Conservation (phyloP, 2,113 vertebrate species). For the Pterophyllum scalare region DNA sequence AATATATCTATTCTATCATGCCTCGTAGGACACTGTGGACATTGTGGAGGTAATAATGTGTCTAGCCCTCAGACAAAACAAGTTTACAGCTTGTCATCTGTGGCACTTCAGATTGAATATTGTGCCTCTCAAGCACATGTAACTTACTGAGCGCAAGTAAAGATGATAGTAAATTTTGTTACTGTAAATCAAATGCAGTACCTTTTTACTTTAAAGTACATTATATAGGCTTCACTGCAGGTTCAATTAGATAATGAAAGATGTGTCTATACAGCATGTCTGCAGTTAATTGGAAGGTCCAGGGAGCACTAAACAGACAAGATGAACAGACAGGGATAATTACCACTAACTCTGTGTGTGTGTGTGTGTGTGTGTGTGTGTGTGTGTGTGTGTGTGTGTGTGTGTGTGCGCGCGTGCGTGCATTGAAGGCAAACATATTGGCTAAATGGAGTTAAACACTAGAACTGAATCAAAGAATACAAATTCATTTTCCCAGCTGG, state of each 20-base stretch:
- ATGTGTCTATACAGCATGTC: conserved; percentile 40
- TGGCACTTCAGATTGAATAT: conserved; percentile 29
- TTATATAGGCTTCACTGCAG: neutral
- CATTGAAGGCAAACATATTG: neutral
- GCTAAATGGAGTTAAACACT: conserved; percentile 55
- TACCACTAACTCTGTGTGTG: conserved; percentile 19
- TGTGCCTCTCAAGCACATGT: neutral
- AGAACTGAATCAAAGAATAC: conserved; percentile 46
- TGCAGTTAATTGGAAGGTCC: conserved; percentile 58
- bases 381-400: neutral
- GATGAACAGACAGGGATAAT: conserved; percentile 57
- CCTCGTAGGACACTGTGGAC: conserved; percentile 8
- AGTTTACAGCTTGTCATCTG: conserved; percentile 12
- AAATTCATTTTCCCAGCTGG: conserved; percentile 29
- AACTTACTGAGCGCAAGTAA: neutral
- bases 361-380: neutral
- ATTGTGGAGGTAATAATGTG: conserved; percentile 28
- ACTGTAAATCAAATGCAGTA: conserved; percentile 1
- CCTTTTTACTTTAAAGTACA: conserved; percentile 15
- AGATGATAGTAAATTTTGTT: conserved; percentile 12
- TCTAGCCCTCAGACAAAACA: conserved; percentile 32
- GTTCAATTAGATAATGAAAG: conserved; percentile 51
- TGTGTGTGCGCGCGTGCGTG: neutral
- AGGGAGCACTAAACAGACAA: conserved; percentile 54
- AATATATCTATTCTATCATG: conserved; percentile 26